Evolutionary conservation across 2,797 vertebrate genomes (phyloP).

Genomic region (Chlorospingus semifuscus): DNA sequence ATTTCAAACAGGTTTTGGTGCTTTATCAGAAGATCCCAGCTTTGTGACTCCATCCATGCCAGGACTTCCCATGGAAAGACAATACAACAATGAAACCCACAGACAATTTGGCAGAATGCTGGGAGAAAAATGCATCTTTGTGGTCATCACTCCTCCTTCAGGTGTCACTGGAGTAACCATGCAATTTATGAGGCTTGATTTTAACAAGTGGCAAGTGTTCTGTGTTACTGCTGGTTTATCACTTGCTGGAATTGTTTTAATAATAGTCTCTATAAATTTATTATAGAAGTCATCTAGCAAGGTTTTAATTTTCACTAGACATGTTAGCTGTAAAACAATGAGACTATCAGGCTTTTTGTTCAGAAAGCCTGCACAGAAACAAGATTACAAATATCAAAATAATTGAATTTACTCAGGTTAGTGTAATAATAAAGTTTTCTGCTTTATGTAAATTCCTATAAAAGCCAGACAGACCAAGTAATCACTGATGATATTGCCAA

Average conservation of each 20-base stretch:
- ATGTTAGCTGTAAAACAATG: background rate
- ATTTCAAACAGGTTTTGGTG: background rate
- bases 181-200: background rate
- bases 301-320: background rate
- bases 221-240: background rate
- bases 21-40: background rate
- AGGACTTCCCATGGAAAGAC: background rate
- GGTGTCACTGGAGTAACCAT: background rate
- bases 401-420: background rate
- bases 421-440: constrained; percentile 8
- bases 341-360: background rate
- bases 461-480: constrained; percentile 1
- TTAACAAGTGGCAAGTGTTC: background rate
- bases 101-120: background rate
- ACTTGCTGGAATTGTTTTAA: background rate
- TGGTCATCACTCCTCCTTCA: background rate
- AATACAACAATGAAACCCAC: background rate
- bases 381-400: background rate
- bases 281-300: background rate
- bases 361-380: background rate
- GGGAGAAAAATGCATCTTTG: background rate
- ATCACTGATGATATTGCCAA: background rate
- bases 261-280: background rate
- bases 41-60: background rate
- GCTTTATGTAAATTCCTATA: constrained; percentile 8